Evolutionary conservation across 2,888 invertebrate species (phyloP), one percentile per base, ranked within the genome.

Genomic region (Dolichopus griseipennis): DNA sequence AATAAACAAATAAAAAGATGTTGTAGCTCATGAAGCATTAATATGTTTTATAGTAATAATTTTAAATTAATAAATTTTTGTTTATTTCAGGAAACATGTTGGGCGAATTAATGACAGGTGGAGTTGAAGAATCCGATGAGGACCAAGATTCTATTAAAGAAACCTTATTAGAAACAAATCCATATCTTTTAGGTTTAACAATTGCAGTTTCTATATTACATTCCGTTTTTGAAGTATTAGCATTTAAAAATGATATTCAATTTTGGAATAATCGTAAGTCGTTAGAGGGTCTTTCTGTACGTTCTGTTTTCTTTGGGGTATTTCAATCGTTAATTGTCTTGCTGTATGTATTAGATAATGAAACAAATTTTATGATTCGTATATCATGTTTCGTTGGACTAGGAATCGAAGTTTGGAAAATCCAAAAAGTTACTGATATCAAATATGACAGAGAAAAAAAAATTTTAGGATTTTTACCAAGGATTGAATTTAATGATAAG

Each of bases 241-340:
- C 99, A 64, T 99, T 99, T 81, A 99, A 99, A 84, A 99, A 99
- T 83, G 99, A 99, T 81, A 99, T 99, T 76, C 99, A 99, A 81
- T 99, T 99, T 80, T 99, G 99, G 99, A 95, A 96, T 75, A 97
- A 96, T 76, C 87, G 97, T 20, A 95, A 97, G 79, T 95, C 96
- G 0, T 83, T 99, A 65, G 98, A 99, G 83, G 98, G 98, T 12
- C 85, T 99, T 61, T 98, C 98, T 0, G 98, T 99, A 5, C 88
- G 98, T 72, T 97, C 95, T 0, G 97, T 99, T 37, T 96, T 99
- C 82, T 99, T 99, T 83, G 95, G 94, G 76, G 97, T 99, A 7
- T 97, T 99, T 82, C 97, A 99, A 80, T 95, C 97, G 0, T 82
- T 96, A 15, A 90, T 99, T 67, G 97, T 99, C 0, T 83, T 97